Evolutionary conservation across 2,113 vertebrate species (phyloP).

Genomic region (Sylvietta virens): DNA sequence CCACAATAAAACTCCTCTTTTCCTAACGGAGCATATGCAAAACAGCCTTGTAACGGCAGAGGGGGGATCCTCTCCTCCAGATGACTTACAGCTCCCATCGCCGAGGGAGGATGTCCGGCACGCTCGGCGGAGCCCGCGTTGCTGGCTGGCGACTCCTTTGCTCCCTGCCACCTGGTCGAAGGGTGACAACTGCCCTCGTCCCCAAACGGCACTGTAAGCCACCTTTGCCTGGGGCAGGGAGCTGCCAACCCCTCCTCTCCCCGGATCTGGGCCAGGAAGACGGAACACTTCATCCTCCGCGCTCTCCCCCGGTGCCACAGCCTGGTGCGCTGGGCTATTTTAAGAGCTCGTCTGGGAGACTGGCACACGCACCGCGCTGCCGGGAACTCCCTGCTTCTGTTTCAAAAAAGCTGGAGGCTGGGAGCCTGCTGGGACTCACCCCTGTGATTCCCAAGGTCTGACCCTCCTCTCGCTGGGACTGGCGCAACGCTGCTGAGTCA

Average conservation of each 20-base stretch:
- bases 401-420: conserved; percentile 50
- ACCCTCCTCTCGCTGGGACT: conserved; percentile 41
- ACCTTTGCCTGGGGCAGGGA: neutral
- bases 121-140: rapidly evolving
- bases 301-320: conserved; percentile 44
- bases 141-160: neutral
- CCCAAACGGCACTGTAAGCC: neutral
- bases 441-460: conserved; percentile 53
- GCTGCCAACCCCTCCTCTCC: neutral
- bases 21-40: conserved; percentile 43
- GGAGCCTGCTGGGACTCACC: conserved; percentile 58
- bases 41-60: neutral
- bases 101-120: neutral
- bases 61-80: conserved; percentile 27
- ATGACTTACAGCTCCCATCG: conserved; percentile 21
- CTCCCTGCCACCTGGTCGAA: neutral
- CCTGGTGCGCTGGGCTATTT: conserved; percentile 56
- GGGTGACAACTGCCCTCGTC: neutral
- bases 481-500: neutral
- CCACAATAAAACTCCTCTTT: conserved; percentile 41
- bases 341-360: conserved; percentile 56
- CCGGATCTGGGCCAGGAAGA: conserved; percentile 38
- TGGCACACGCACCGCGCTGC: conserved; percentile 36
- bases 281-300: conserved; percentile 20
- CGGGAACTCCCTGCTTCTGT: conserved; percentile 58